These are phyloP conservation scores for Vireo altiloquus DNA, from an alignment of 2,113 vertebrate genomes.

Conservation along the genomic window DNA sequence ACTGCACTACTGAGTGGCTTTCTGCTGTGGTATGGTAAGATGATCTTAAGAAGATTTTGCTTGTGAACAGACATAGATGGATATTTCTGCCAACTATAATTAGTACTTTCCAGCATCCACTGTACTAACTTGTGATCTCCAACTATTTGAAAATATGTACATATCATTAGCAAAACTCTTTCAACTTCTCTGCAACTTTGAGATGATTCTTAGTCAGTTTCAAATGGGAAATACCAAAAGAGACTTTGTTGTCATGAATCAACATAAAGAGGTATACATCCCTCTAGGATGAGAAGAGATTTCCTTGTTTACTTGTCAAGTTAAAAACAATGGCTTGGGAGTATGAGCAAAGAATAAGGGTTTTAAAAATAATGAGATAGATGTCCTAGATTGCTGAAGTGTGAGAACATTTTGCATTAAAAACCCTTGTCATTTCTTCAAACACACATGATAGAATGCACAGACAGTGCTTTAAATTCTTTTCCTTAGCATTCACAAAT, in stretches of 20 bases:
- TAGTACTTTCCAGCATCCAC: neutral
- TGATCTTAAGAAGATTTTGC: neutral
- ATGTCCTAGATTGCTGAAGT: neutral
- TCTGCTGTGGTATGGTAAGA: neutral
- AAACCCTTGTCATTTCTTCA: neutral
- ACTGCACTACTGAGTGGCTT: neutral
- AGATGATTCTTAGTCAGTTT: neutral
- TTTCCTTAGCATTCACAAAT: neutral
- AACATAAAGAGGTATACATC: neutral
- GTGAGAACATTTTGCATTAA: neutral
- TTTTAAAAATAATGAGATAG: constrained; percentile 28
- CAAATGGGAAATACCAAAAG: neutral
- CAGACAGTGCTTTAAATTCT: neutral
- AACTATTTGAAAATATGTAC: neutral
- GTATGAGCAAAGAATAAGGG: neutral
- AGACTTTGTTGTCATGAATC: constrained; percentile 2
- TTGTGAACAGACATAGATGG: neutral
- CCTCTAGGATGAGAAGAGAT: neutral
- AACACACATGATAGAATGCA: neutral
- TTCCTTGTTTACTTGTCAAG: constrained; percentile 15
- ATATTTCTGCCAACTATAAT: neutral
- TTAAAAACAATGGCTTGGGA: neutral
- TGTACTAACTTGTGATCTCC: neutral
- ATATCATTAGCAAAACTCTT: constrained; percentile 7
- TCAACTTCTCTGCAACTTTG: neutral